Percentiles rank a stretch among this genome's conserved stretches.
Evolutionary conservation across 2,113 vertebrate genomes (phyloP).

Genomic region (Rhadina sibilatrix): DNA sequence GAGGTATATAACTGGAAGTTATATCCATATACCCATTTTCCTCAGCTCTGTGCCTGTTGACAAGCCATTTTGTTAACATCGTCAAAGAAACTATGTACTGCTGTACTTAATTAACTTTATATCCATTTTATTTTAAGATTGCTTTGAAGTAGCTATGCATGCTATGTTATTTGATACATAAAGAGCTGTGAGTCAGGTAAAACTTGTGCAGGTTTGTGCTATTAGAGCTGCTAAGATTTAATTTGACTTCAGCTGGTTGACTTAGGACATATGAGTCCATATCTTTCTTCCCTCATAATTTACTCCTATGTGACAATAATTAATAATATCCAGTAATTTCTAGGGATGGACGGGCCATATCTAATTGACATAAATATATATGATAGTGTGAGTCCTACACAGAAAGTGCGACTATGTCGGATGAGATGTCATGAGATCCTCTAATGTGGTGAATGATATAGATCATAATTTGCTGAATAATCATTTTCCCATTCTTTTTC

Average conservation of each 20-base stretch:
- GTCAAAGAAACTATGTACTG: background rate
- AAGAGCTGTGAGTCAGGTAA: background rate
- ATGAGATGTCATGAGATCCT: background rate
- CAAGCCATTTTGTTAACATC: background rate
- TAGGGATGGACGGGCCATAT: background rate
- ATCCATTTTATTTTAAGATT: constrained; percentile 21
- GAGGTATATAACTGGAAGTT: background rate
- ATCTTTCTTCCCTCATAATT: background rate
- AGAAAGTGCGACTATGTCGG: background rate
- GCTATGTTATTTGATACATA: background rate
- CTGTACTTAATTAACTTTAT: constrained; percentile 46
- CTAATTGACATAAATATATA: background rate
- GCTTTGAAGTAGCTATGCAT: constrained; percentile 42
- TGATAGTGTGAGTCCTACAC: background rate
- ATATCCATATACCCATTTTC: background rate
- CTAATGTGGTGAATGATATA: background rate
- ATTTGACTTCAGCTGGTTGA: background rate
- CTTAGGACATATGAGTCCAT: background rate
- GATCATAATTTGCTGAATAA: background rate
- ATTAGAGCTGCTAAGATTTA: background rate
- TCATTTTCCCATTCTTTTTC: background rate
- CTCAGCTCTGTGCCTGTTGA: background rate
- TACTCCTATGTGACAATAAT: background rate
- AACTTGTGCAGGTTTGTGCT: background rate
- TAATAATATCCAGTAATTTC: background rate